Base-by-base conservation (phyloP, 2,797 vertebrate species). In the Pangasius krempfi region DNA sequence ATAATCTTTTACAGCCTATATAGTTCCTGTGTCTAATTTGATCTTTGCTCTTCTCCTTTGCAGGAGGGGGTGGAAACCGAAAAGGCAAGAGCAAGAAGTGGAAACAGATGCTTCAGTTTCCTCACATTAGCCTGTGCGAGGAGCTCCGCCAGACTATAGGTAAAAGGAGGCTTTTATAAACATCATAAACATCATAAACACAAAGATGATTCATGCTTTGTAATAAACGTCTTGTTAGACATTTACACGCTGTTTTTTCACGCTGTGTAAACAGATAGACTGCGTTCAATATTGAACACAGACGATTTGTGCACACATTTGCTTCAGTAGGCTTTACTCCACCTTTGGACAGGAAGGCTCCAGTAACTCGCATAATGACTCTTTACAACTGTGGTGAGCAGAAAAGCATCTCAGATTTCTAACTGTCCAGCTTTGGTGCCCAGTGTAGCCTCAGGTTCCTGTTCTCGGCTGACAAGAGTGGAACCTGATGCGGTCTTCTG, bases 11-110 rank as follows among this genome's bases (percentile, higher is more conserved):
- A 86, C 58, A 87, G 86, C 44, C 64, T 79, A 40, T 58, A 82
- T 85, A 82, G 86, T 90, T 90, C 79, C 88, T 89, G 76, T 58
- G 66, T 91, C 84, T 91, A 86, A 89, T 87, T 66, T 79, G 52
- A 90, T 91, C 84, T 91, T 79, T 87, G 82, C 73, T 89, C 33
- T 62, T 73, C 89, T 92, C 89, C 86, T 92, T 94, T 91, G 18
- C 95, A 99, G 98, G 98, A 92, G 98, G 98, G 3, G 97, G 97
- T 0, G 98, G 98, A 81, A 99, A 97, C 95, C 94, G 98, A 91
- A 99, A 99, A 96, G 98, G 98, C 93, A 99, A 99, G 92, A 99
- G 98, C 93, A 99, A 99, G 95, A 99, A 99, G 96, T 99, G 98
- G 98, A 97, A 98, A 90, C 98, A 99, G 96, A 98, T 99, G 98